These are phyloP conservation scores for Verasper variegatus DNA, from an alignment of 2,113 vertebrate species.

Conservation along the genomic window DNA sequence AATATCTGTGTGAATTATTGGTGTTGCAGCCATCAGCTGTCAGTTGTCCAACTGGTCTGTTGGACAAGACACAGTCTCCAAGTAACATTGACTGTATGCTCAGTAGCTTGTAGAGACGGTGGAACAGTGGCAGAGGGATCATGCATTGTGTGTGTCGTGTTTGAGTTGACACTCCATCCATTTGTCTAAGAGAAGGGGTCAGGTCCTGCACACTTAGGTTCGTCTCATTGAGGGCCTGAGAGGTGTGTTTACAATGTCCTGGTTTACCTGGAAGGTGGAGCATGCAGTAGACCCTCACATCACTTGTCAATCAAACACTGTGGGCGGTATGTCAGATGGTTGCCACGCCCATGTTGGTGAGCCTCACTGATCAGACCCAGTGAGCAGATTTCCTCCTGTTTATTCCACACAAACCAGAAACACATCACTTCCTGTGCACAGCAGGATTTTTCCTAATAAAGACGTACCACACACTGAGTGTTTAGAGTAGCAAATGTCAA, in stretches of 20 bases:
- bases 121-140: background rate
- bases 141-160: slow-evolving; percentile 5
- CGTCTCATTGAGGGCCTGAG: too few relatives aligned
- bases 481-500: background rate
- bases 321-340: background rate
- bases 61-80: slow-evolving; percentile 29
- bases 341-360: background rate
- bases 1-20: slow-evolving; percentile 36
- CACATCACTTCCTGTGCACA: background rate
- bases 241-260: too few relatives aligned
- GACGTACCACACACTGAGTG: slow-evolving; percentile 5
- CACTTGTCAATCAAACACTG: background rate
- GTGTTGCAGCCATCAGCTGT: slow-evolving; percentile 21
- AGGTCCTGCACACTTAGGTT: too few relatives aligned
- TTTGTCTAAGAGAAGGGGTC: too few relatives aligned
- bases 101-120: slow-evolving; percentile 7
- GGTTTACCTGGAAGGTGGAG: too few relatives aligned
- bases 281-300: too few relatives aligned
- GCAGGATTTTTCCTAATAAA: background rate
- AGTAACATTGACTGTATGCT: slow-evolving; percentile 61
- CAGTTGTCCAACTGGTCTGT: background rate
- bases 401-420: slow-evolving; percentile 4
- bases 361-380: background rate
- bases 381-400: background rate
- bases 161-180: background rate